Base-by-base conservation (phyloP, 92 coral and sea anemone genomes). In the Actinernus sp. region DNA sequence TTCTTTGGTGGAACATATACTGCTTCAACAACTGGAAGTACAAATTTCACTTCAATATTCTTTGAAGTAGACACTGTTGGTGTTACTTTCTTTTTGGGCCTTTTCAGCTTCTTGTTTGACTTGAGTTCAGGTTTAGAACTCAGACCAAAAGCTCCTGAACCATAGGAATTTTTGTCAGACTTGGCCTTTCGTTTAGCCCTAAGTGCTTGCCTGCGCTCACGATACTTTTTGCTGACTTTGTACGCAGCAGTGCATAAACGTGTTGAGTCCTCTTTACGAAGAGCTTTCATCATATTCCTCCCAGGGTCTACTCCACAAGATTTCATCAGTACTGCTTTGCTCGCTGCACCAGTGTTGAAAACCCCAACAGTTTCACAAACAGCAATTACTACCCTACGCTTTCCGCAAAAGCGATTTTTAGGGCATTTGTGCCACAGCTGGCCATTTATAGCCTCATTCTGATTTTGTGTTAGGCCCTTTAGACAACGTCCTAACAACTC, bases 391-490 rank as follows among this genome's bases (percentile, higher is more conserved):
- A 83, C 84, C 36, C 60, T 71, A 32, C 84, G 66, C 14, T 61
- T 65, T 4, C 91, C 78, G 55, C 92, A 78, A 41, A 85, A 85
- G 27, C 58, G 66, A 26, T 74, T 85, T 62, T 86, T 67, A 10
- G 79, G 61, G 49, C 92, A 86, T 40, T 53, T 66, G 49, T 32
- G 55, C 92, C 84, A 86, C 49, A 74, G 57, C 61, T 81, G 82
- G 55, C 91, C 84, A 77, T 77, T 70, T 2, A 73, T 74, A 0
- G 88, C 76, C 46, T 74, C 76, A 54, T 86, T 86, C 43, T 80
- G 88, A 25, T 79, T 78, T 36, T 85, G 87, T 2, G 92, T 79
- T 39, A 85, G 32, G 4, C 90, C 81, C 47, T 49, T 68, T 1
- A 62, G 68, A 41, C 83, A 79, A 51, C 83, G 61, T 31, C 47